Evolutionary conservation across 2,888 invertebrate genomes (phyloP), one percentile per base, ranked within the genome.

Genomic region (Drepanosiphum platanoidis): DNA sequence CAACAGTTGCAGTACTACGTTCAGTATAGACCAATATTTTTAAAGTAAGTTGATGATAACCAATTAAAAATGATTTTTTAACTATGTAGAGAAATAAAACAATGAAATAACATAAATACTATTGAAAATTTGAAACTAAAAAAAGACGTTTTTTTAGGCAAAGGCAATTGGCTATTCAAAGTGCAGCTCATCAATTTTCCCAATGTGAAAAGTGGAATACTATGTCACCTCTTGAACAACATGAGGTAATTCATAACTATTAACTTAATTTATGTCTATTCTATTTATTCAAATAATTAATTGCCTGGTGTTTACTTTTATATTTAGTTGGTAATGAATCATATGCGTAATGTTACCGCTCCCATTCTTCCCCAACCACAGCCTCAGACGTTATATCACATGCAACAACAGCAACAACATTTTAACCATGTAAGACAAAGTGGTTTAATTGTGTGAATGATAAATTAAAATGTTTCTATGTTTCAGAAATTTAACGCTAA

Each of bases 121-220:
- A 27, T n/a, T n/a, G n/a, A n/a, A n/a, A n/a, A n/a, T n/a, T 79
- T 32, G 4, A 66, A 18, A 2, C n/a, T 78, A 7, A 68, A 2
- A 68, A 79, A 15, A 4, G 18, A 9, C 1, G 27, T 46, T 52
- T 80, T 64, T 66, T 36, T 9, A 84, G 84, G 58, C 87, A 87
- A 75, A 86, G 87, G 79, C 86, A 80, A 72, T 7, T 87, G 70
- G 86, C 87, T 61, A 80, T 87, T 34, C 80, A 88, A 61, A 86
- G 79, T 64, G 87, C 87, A 27, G 81, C 88, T 8, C 87, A 87
- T 42, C 88, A 88, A 86, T 83, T 88, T 68, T 90, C 89, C 86
- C 91, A 89, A 87, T 90, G 89, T 84, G 92, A 90, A 87, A 91
- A 89, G 86, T 92, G 92, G 92, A 89, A 89, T 32, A 90, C 90